Conservation (phyloP, 2,888 invertebrate genomes). For the Ochlodes sylvanus region DNA sequence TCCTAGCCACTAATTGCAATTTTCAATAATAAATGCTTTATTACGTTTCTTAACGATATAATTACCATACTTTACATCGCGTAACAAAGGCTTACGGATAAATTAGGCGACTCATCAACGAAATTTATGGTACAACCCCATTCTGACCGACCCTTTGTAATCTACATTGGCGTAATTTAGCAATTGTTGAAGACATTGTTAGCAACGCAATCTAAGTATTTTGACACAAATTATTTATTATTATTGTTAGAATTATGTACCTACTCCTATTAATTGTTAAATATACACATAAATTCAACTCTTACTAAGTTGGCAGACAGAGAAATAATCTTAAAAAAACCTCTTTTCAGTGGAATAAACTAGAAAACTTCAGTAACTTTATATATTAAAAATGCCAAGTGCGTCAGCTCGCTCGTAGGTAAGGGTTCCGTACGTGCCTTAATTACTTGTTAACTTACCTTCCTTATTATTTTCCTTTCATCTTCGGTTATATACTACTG, state of each 20-base stretch:
- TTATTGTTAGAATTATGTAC: background rate
- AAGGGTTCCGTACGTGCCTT: no score
- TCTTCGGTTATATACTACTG: no score
- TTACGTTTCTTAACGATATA: constrained; percentile 24
- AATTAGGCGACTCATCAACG: constrained; percentile 31
- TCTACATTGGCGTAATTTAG: constrained; percentile 26
- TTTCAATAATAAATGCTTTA: constrained; percentile 29
- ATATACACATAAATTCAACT: no score
- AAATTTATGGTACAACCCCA: constrained; percentile 32
- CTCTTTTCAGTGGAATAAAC: no score
- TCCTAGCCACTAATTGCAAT: constrained; percentile 25
- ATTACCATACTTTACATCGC: constrained; percentile 20
- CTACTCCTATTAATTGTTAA: no score
- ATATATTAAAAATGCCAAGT: no score
- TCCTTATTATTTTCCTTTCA: no score
- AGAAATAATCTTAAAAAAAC: no score
- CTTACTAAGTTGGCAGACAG: no score
- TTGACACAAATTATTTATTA: background rate
- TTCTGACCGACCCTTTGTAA: constrained; percentile 30
- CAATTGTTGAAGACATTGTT: constrained; percentile 17
- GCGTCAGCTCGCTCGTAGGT: no score
- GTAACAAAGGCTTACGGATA: constrained; percentile 30
- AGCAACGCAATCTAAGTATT: background rate
- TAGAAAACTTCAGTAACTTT: no score
- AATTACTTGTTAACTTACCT: no score